Evolutionary conservation across 2,888 invertebrate species (phyloP), one percentile per base, ranked within the genome.

Genomic region (Ormyrus nitidulus): DNA sequence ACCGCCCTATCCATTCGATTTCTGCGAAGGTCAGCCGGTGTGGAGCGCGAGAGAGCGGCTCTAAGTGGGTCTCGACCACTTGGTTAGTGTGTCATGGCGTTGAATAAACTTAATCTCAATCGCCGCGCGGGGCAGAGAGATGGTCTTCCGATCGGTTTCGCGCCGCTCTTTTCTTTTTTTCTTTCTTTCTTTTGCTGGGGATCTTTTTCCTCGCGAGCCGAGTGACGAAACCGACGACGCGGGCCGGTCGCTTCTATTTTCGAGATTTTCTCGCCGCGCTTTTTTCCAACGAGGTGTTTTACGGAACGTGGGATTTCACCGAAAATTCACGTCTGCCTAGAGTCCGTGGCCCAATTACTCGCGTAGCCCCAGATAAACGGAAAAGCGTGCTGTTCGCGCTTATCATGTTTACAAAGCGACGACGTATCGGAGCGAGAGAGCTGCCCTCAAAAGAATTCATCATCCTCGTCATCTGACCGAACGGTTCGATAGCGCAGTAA

Each of bases 31-130:
- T 89, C 89, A 89, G 85, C 88, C 89, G 86, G 88, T 88, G 88
- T 86, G 9, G 54, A 13, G 44, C 61, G 46, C 61, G 62, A 61
- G 64, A 56, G 49, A 8, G 49, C 59, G 49, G 48, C 34, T 65
- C 59, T 59, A 91, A 90, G 89, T 91, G 88, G 91, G 91, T 91
- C 91, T 91, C 91, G 91, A 90, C 90, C 90, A 91, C 88, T 91
- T 88, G 91, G 91, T 91, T 90, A 91, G 90, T 91, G 85, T 91
- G 91, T 90, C 91, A 90, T 87, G 89, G 90, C 88, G 84, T 85
- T 87, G 86, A 87, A 77, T 80, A 69, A 77, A 62, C 48, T 68
- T 81, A 65, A 74, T 74, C 78, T 77, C 71, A n/a, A 73, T 78
- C 46, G 44, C 49, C 19, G 19, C 19, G 19, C 19, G 19, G 19